These are phyloP conservation scores for Mus minutoides DNA, from an alignment of 2,797 vertebrate genomes.

Conservation along the genomic window DNA sequence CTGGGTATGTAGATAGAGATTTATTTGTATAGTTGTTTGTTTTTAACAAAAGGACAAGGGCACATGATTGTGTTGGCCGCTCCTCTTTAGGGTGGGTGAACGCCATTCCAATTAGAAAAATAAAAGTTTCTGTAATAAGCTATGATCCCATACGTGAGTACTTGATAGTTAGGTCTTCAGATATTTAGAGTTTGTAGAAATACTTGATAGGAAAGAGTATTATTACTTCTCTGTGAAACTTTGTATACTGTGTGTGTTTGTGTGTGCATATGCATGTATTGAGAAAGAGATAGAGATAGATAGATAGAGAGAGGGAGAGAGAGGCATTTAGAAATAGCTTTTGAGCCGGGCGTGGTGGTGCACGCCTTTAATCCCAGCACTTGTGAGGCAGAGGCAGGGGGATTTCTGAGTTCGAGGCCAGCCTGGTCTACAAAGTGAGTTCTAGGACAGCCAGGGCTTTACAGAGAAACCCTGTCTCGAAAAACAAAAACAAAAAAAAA, in stretches of 20 bases:
- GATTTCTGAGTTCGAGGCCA: too few relatives aligned
- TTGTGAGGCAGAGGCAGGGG: too few relatives aligned
- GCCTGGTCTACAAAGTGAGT: too few relatives aligned
- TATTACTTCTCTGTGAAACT: background rate
- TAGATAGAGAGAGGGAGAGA: background rate
- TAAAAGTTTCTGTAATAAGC: constrained; percentile 32
- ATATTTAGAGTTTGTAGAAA: background rate
- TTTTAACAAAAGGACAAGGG: background rate
- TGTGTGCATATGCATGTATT: background rate
- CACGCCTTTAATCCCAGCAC: too few relatives aligned
- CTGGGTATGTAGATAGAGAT: background rate
- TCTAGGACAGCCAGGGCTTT: too few relatives aligned
- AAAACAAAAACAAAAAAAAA: too few relatives aligned
- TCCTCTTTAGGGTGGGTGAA: background rate
- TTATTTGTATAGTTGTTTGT: background rate
- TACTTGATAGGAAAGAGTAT: background rate
- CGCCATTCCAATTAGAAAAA: constrained; percentile 21
- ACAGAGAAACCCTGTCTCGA: too few relatives aligned
- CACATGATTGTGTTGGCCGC: background rate
- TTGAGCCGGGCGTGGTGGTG: too few relatives aligned
- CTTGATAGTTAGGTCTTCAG: background rate
- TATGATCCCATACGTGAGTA: background rate
- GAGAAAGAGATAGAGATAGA: background rate
- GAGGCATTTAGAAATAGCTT: background rate
- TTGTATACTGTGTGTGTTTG: background rate